phyloP scores from a whole-genome alignment of 2,113 vertebrate genomes.

The Trinectes maculatus region DNA sequence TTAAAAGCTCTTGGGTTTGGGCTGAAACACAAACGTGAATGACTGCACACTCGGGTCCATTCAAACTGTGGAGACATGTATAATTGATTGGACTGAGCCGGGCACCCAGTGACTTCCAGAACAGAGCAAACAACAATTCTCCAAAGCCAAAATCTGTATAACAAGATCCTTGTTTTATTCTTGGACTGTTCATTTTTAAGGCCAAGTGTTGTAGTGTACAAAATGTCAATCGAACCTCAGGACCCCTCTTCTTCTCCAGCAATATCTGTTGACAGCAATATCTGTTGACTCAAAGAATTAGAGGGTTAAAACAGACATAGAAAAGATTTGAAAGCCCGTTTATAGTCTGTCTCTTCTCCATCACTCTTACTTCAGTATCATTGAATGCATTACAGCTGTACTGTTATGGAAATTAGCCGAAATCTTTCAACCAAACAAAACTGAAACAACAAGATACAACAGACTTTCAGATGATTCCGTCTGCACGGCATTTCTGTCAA shows the following conservation, averaged over 20 bases:
- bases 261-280: too few relatives aligned
- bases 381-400: too few relatives aligned
- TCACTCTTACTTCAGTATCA: too few relatives aligned
- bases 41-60: conserved; percentile 46
- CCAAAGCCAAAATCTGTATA: conserved; percentile 11
- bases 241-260: neutral
- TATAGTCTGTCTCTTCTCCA: too few relatives aligned
- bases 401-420: conserved; percentile 10
- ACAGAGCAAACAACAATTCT: conserved; percentile 10
- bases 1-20: conserved; percentile 67
- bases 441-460: neutral
- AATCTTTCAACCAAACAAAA: conserved; percentile 8
- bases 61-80: conserved; percentile 48
- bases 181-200: neutral
- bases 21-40: conserved; percentile 55
- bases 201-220: too few relatives aligned
- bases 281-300: too few relatives aligned
- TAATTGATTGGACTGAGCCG: conserved; percentile 49
- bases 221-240: neutral
- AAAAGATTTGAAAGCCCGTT: neutral
- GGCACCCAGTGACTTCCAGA: conserved; percentile 29
- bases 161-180: conserved; percentile 1
- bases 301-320: neutral
- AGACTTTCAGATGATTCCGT: conserved; percentile 35
- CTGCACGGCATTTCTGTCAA: conserved; percentile 33